Conservation (phyloP, 2,797 vertebrate species). For the Chloroceryle amazona region DNA sequence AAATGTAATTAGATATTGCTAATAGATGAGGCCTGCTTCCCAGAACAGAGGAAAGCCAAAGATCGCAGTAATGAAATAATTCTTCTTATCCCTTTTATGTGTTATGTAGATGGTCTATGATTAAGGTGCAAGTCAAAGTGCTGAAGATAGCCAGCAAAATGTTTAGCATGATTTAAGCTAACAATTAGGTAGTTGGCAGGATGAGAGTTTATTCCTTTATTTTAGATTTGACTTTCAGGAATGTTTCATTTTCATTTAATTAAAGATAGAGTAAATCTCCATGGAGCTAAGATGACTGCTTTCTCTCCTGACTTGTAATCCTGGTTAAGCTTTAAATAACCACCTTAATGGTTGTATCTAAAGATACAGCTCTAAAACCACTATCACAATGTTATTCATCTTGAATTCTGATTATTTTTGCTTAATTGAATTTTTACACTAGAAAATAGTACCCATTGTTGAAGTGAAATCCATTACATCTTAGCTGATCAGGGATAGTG, state of each 20-base stretch:
- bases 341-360: neutral
- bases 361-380: neutral
- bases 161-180: neutral
- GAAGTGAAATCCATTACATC: neutral
- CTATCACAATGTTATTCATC: neutral
- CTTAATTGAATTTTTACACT: neutral
- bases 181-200: neutral
- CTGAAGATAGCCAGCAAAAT: neutral
- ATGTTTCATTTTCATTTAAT: neutral
- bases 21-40: neutral
- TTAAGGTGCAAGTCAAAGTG: neutral
- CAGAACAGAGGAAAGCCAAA: neutral
- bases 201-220: neutral
- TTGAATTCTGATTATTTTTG: neutral
- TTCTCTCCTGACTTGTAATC: neutral
- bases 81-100: neutral
- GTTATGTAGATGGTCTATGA: neutral
- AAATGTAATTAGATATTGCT: neutral
- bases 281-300: neutral
- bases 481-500: rapidly evolving
- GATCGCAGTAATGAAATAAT: neutral
- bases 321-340: neutral
- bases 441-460: neutral
- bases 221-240: neutral
- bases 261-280: neutral